phyloP scores from a whole-genome alignment of 2,113 vertebrate species.

The Saccopteryx bilineata region DNA sequence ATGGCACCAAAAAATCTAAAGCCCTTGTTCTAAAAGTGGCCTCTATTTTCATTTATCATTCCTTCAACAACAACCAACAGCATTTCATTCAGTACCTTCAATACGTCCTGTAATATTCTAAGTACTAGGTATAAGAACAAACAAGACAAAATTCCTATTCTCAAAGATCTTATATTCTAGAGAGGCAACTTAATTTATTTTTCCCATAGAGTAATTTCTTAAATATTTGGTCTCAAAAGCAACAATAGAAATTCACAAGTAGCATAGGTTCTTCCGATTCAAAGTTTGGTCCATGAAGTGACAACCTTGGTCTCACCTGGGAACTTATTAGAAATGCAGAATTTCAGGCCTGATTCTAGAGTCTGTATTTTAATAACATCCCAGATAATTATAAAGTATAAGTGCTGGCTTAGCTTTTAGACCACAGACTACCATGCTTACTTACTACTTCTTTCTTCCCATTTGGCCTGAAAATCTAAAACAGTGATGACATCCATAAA shows the following conservation, averaged over 20 bases:
- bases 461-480: neutral
- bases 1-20: neutral
- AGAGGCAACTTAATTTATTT: neutral
- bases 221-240: constrained; percentile 18
- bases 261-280: neutral
- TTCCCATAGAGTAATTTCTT: neutral
- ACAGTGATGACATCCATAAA: neutral
- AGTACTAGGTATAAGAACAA: neutral
- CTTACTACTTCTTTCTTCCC: neutral
- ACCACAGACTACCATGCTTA: neutral
- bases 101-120: neutral
- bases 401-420: neutral
- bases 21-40: neutral
- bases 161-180: neutral
- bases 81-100: neutral
- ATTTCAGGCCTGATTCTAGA: neutral
- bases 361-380: neutral
- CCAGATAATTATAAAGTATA: neutral
- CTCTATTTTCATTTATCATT: neutral
- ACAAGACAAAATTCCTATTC: neutral
- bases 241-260: neutral
- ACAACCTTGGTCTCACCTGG: neutral
- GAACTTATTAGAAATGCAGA: neutral
- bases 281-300: neutral
- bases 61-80: neutral